Conservation (phyloP, 2,888 invertebrate species). For the Frankliniella intonsa region DNA sequence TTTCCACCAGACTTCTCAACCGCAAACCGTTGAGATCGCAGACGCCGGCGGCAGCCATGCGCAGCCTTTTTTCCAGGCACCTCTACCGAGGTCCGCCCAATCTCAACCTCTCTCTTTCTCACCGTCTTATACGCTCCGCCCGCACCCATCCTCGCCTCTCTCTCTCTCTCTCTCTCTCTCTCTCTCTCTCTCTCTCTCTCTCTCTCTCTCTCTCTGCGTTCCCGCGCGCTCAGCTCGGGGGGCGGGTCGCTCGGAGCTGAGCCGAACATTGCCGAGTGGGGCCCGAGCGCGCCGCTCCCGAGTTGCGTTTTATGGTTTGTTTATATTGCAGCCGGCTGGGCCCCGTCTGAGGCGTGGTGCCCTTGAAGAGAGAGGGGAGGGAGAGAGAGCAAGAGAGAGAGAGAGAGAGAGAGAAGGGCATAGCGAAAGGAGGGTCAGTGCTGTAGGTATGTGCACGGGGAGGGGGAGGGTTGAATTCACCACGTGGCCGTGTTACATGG, state of each 20-base stretch:
- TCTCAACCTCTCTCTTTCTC: not conserved
- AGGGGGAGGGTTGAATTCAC: too few species aligned
- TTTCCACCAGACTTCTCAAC: not conserved
- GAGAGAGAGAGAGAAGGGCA: not conserved
- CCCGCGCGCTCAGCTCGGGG: too few species aligned
- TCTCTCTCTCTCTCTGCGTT: not conserved
- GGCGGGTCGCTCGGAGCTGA: not conserved
- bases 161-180: not conserved
- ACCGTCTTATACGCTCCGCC: not conserved
- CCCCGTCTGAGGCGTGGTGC: not conserved
- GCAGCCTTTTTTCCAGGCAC: too few species aligned
- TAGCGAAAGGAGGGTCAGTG: not conserved
- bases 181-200: not conserved
- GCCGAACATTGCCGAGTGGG: not conserved
- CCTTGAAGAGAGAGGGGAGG: slow-evolving; percentile 3
- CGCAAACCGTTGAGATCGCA: not conserved
- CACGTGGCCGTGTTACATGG: too few species aligned
- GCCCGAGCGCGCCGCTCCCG: slow-evolving; percentile 7
- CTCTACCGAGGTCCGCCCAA: not conserved
- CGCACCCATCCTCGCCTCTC: not conserved
- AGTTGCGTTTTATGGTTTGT: slow-evolving; percentile 25
- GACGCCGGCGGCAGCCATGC: too few species aligned
- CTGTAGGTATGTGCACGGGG: too few species aligned
- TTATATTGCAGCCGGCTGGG: not conserved
- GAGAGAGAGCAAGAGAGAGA: too few species aligned